These are phyloP conservation scores for Camponotus floridanus DNA, from an alignment of 1,140 invertebrate species.

Conservation along the genomic window DNA sequence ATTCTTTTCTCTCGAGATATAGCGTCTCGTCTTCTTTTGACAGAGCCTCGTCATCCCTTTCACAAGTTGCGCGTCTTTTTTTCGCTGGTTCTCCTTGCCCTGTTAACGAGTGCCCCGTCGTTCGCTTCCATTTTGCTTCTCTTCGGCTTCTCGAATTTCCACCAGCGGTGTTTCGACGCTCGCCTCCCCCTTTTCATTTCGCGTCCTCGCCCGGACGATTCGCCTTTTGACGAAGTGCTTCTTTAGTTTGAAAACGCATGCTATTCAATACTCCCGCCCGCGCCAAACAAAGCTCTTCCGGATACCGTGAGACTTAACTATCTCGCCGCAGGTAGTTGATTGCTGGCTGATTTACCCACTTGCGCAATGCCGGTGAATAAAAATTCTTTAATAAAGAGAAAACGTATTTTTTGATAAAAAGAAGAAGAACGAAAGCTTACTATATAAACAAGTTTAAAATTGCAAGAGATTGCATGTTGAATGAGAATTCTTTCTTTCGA, in stretches of 20 bases:
- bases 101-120: constrained; percentile 72
- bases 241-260: constrained; percentile 83
- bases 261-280: constrained; percentile 81
- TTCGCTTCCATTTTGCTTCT: constrained; percentile 78
- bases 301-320: constrained; percentile 75
- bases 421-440: neutral
- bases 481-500: neutral
- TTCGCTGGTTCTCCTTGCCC: constrained; percentile 40
- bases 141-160: constrained; percentile 78
- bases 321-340: constrained; percentile 70
- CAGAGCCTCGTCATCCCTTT: constrained; percentile 44
- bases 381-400: neutral
- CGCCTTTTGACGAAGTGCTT: constrained; percentile 86
- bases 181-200: constrained; percentile 77
- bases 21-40: constrained; percentile 45
- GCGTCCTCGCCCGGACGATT: constrained; percentile 78
- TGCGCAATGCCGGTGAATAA: neutral
- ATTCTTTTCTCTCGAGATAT: neutral
- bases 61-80: constrained; percentile 49
- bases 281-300: constrained; percentile 82
- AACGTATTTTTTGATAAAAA: neutral
- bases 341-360: constrained; percentile 57
- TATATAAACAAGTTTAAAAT: neutral
- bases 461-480: neutral
- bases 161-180: constrained; percentile 70